Base-by-base conservation (phyloP, 2,888 invertebrate species). In the Lycophotia porphyrea region DNA sequence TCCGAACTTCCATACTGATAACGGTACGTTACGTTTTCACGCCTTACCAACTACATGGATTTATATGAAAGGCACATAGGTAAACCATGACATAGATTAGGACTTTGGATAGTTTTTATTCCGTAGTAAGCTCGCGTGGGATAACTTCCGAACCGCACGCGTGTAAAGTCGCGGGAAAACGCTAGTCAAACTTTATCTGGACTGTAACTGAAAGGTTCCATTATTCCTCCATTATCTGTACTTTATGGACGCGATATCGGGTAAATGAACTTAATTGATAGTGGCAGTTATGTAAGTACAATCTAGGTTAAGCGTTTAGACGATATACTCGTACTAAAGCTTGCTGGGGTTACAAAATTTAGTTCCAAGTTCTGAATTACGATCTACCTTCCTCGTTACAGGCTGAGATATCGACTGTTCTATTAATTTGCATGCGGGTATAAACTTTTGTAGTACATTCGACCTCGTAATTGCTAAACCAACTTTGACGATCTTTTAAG, bases 191-290 rank as follows among this genome's bases (percentile, higher is more conserved):
- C 9, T 49, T 49, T 9, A 49, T 49, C 49, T 9, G 24, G 9
- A 49, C 49, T 24, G 24, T 49, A 24, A 49, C 49, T 49, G 24
- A 24, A 49, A n/a, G 11, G 24, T 52, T 52, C 58, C 58, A 58
- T 42, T 61, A 55, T 71, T 61, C 31, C 31, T 58, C 60, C 55
- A 55, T 66, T 66, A 44, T 7, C 36, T 58, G n/a, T 31, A 71
- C 44, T 83, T 39, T 68, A 77, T 34, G 36, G 66, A 24, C 15
- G 27, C 49, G 27, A 58, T 79, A 69, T 71, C n/a, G 21, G 15
- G 55, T 31, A 55, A 74, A 80, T 71, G 13, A 58, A 70, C 63
- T n/a, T 44, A 76, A 84, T 84, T 71, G 68, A 73, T 76, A 73
- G 49, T 39, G 44, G 31, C 55, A 68, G 52, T 68, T 76, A 76